A percentile compares a stretch with the other conserved stretches of the same genome.
These are phyloP conservation scores for Harpegnathos saltator DNA, from an alignment of 1,140 invertebrate genomes.

Conservation along the genomic window DNA sequence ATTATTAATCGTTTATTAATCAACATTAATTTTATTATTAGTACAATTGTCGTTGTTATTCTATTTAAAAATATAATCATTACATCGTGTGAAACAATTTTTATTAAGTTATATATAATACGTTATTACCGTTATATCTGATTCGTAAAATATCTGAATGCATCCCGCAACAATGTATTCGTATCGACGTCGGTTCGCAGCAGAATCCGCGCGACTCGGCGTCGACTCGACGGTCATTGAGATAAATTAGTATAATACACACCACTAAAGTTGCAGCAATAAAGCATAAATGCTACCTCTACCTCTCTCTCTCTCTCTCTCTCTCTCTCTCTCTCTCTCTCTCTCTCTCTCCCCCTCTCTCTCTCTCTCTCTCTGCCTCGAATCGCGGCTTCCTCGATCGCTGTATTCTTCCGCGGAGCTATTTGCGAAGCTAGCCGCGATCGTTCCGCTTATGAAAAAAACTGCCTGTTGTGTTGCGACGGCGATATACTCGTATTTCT, in stretches of 20 bases:
- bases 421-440: not conserved
- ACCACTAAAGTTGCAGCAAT: slow-evolving; percentile 20
- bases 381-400: slow-evolving; percentile 40
- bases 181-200: not conserved
- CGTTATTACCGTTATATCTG: not conserved
- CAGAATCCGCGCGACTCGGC: slow-evolving; percentile 17
- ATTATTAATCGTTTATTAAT: no score
- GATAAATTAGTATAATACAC: slow-evolving; percentile 47
- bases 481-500: no score
- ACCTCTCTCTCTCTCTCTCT: no score
- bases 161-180: no score
- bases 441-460: no score
- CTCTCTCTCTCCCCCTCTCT: not conserved
- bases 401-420: not conserved
- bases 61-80: no score
- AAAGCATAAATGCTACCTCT: slow-evolving; percentile 21
- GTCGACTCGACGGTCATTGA: slow-evolving; percentile 19
- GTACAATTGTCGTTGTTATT: no score
- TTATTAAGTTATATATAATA: not conserved
- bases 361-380: not conserved
- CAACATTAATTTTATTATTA: no score
- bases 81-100: no score
- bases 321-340: not conserved
- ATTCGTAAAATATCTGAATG: no score
- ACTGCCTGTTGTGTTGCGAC: no score